Evolutionary conservation across 1,140 invertebrate species (phyloP).

Genomic region (Caenorhabditis inopinata): DNA sequence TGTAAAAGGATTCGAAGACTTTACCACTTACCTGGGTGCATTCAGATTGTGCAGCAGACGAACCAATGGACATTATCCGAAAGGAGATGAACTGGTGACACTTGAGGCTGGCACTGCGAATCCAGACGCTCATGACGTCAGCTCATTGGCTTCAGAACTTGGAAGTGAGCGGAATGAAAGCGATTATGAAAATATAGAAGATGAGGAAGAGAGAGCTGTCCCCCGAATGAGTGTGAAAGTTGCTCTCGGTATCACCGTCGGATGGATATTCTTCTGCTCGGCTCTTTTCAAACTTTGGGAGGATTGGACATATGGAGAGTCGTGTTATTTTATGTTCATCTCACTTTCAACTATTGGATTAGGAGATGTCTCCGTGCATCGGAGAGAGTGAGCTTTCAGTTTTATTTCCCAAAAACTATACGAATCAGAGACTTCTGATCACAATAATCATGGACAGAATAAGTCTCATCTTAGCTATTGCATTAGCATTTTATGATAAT

Average conservation of each 20-base stretch:
- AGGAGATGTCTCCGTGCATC: slow-evolving; percentile 57
- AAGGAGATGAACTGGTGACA: slow-evolving; percentile 16
- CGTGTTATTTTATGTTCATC: slow-evolving; percentile 65
- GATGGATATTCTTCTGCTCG: slow-evolving; percentile 65
- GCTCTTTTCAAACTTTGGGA: slow-evolving; percentile 63
- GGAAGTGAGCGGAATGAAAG: slow-evolving; percentile 24
- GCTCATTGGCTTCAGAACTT: slow-evolving; percentile 36
- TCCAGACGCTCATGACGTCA: slow-evolving; percentile 4
- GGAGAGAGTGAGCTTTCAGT: slow-evolving; percentile 56
- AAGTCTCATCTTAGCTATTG: too few species aligned
- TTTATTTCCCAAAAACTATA: too few species aligned
- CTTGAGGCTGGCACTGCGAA: not conserved
- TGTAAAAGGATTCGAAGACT: slow-evolving; percentile 36
- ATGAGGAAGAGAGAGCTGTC: slow-evolving; percentile 36
- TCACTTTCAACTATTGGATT: slow-evolving; percentile 60
- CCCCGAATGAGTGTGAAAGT: slow-evolving; percentile 61
- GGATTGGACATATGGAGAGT: slow-evolving; percentile 62
- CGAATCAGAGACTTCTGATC: too few species aligned
- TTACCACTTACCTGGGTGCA: not conserved
- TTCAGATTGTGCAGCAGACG: not conserved
- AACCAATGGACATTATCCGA: not conserved
- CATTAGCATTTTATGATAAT: too few species aligned
- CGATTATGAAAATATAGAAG: slow-evolving; percentile 37
- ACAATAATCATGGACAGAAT: too few species aligned
- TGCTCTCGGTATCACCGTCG: slow-evolving; percentile 57